Base-by-base conservation (phyloP, 23 tunicate species). In the Styela plicata region DNA sequence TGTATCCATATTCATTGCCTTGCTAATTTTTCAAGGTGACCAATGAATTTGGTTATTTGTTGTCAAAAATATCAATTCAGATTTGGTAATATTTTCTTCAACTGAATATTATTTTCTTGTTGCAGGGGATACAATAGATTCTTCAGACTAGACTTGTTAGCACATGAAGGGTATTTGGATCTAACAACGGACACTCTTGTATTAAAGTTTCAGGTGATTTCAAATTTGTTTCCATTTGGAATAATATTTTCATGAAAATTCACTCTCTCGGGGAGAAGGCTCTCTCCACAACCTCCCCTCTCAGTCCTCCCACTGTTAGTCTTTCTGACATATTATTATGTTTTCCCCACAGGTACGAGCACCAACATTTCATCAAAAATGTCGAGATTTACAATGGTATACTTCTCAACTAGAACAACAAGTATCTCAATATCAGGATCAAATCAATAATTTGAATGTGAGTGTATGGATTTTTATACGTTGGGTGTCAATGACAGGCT, bases 331-430 rank as follows among this genome's bases (percentile, higher is more conserved):
- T n/a, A n/a, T n/a, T n/a, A n/a, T n/a, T n/a, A n/a, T n/a, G n/a
- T n/a, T n/a, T n/a, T n/a, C n/a, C n/a, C n/a, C n/a, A n/a, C 69
- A 90, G 96, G 97, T 91, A 1, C 83, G 97, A 67, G 86, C 91
- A 0, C 97, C 91, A 0, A 91, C 97, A 0, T 91, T 83, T 67
- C 82, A 79, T 64, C 97, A 91, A 66, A 91, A 87, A 63, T 87
- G 97, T 68, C 83, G 91, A 2, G 97, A 87, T 69, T 86, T 87
- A 78, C 86, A 68, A 20, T 91, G 88, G 86, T 68, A 87, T 64
- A 84, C 88, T 71, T 37, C 79, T 64, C 97, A 87, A 36, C 52
- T 91, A 33, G 89, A 80, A 62, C 89, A 87, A 36, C 86, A 83
- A 76, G 53, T 69, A 34, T 63, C 83, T 29, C 97, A 91, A 66